Base-by-base conservation (phyloP, 2,113 vertebrate genomes). In the Rhizomys pruinosus region DNA sequence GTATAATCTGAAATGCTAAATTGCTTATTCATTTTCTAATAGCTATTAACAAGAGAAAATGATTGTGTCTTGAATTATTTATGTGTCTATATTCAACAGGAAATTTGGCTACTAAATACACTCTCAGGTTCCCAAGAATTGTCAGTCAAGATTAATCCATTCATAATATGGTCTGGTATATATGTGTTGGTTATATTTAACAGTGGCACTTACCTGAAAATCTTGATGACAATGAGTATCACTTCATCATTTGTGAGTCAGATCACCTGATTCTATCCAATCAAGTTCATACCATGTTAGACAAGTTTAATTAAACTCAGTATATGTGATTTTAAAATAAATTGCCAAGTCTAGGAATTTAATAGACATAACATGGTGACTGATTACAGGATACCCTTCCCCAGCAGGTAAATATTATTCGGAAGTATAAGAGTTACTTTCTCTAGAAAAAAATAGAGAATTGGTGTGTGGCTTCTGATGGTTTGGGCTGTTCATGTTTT, bases 71-170 rank as follows among this genome's bases (percentile, higher is more conserved):
- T 90, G 34, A n/a, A 66, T 96, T 87, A 71, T 89, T 95, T 87
- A 95, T 93, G 72, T 93, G 92, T 73, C 39, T 77, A 39, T 59
- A 72, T 94, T 92, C 6, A 93, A 0, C 34, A 9, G 85, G 34
- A 25, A 47, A 77, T 52, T 52, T 25, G 91, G 42, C 96, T 55
- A 44, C 0, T 0, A 80, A 19, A 96, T 92, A 42, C 1, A 90
- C 96, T 93, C 93, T 97, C 80, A 96, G 66, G 72, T 69, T 93
- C 59, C 92, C 95, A 91, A 81, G 95, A 97, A 93, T 97, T 90
- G 89, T 82, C 80, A 20, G 1, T 63, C 39, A 19, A 3, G 59
- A 19, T 22, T 25, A 79, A 34, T 76, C 32, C 37, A 42, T 0
- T 29, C 59, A 61, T 61, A 22, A 61, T 20, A 15, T 68, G 17